These are phyloP conservation scores for Eilema sororculum DNA, from an alignment of 2,888 invertebrate genomes.

Conservation along the genomic window DNA sequence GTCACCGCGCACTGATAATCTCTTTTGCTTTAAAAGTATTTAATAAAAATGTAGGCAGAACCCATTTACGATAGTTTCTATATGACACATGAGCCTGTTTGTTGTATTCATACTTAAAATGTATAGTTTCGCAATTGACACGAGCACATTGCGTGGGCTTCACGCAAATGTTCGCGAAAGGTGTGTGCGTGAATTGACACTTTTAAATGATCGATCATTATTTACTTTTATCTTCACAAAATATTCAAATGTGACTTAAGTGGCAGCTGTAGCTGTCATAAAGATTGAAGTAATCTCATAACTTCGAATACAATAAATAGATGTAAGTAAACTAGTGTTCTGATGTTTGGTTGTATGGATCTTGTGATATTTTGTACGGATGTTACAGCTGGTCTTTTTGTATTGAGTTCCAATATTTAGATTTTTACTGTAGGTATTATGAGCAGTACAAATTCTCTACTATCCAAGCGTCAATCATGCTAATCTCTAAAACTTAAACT, in stretches of 20 bases:
- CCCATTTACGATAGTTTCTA: background rate
- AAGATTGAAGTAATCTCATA: conserved; percentile 28
- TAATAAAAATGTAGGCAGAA: conserved; percentile 9
- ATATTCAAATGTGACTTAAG: conserved; percentile 44
- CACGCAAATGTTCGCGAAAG: conserved; percentile 58
- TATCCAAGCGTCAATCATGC: too few relatives aligned
- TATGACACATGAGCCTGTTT: background rate
- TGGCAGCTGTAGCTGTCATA: conserved; percentile 40
- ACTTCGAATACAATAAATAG: conserved; percentile 6
- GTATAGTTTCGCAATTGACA: conserved; percentile 67
- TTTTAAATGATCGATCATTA: conserved; percentile 57
- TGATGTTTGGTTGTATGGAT: background rate
- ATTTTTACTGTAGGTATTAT: background rate
- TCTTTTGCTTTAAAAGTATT: background rate
- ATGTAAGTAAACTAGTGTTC: background rate
- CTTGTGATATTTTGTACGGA: background rate
- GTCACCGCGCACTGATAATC: too few relatives aligned
- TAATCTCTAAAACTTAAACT: too few relatives aligned
- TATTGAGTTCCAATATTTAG: background rate
- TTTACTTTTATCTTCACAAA: conserved; percentile 53
- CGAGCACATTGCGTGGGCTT: conserved; percentile 70
- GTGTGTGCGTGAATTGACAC: conserved; percentile 46
- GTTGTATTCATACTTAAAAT: conserved; percentile 30
- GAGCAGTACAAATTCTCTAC: background rate
- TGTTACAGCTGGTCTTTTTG: conserved; percentile 4